Percentiles rank a stretch among this genome's conserved stretches.
Evolutionary conservation across 2,113 vertebrate genomes (phyloP).

Genomic region (Corythornis cristatus): DNA sequence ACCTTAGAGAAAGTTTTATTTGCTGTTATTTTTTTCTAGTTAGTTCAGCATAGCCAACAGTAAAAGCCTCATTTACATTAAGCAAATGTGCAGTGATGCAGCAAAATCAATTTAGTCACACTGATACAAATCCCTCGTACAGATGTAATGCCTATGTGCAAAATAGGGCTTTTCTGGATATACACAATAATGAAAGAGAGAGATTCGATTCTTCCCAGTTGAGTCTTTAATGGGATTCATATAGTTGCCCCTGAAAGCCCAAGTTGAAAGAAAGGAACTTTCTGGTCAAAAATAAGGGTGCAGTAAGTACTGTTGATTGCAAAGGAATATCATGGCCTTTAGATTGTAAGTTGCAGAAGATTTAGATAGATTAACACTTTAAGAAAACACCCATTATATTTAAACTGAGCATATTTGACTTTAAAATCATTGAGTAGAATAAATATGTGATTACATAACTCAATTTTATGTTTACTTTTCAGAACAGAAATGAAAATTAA

Average conservation of each 20-base stretch:
- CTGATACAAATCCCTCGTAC: conserved; percentile 41
- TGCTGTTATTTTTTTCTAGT: not conserved
- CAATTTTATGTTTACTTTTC: not conserved
- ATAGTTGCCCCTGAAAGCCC: not conserved
- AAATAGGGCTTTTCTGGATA: conserved; percentile 39
- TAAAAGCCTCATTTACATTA: conserved; percentile 56
- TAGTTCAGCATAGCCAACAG: conserved; percentile 33
- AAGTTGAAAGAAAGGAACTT: not conserved
- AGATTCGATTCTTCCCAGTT: not conserved
- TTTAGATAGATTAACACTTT: not conserved
- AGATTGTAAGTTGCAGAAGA: not conserved
- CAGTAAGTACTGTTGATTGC: accelerated
- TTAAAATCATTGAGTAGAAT: conserved; percentile 17
- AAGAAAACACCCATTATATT: not conserved
- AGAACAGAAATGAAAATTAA: conserved; percentile 27
- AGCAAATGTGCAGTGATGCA: conserved; percentile 53
- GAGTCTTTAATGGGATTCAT: not conserved
- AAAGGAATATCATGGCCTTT: not conserved
- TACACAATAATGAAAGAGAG: not conserved
- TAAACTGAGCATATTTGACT: not conserved
- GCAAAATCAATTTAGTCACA: conserved; percentile 66
- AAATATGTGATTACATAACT: conserved; percentile 6
- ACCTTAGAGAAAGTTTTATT: not conserved
- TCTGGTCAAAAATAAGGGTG: not conserved
- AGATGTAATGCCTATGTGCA: conserved; percentile 17